These are phyloP conservation scores for Diacarnus erythraeanus DNA, from an alignment of 37 sponge, comb jelly and placozoan species.

Conservation along the genomic window DNA sequence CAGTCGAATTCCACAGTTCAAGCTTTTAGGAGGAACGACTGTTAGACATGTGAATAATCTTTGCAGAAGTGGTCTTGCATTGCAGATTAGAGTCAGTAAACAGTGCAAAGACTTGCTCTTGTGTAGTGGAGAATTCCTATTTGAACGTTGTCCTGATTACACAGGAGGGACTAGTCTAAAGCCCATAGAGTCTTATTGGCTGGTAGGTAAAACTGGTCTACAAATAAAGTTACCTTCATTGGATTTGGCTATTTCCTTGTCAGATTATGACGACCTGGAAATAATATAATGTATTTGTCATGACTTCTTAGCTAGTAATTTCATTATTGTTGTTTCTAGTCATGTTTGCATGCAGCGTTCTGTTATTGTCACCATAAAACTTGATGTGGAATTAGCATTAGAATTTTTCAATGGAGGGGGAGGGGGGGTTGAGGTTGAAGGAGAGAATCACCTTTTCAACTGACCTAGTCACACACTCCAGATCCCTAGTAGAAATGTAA, in stretches of 20 bases:
- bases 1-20: slow-evolving; percentile 54
- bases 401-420: too few species aligned
- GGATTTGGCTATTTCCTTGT: slow-evolving; percentile 56
- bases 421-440: too few species aligned
- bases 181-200: slow-evolving; percentile 79
- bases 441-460: too few species aligned
- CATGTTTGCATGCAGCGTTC: too few species aligned
- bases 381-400: too few species aligned
- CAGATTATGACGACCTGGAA: slow-evolving; percentile 55
- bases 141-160: slow-evolving; percentile 81
- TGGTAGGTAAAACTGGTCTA: slow-evolving; percentile 45
- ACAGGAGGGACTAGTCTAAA: background rate
- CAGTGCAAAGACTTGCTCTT: slow-evolving; percentile 43
- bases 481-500: too few species aligned
- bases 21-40: slow-evolving; percentile 52
- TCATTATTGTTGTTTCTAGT: background rate
- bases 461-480: too few species aligned
- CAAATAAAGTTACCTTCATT: slow-evolving; percentile 49
- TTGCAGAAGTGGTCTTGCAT: slow-evolving; percentile 61
- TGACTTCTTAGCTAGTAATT: background rate
- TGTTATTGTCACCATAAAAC: too few species aligned
- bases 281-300: too few species aligned
- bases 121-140: slow-evolving; percentile 32
- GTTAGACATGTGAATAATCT: slow-evolving; percentile 30
- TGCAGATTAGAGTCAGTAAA: slow-evolving; percentile 79